phyloP scores from a whole-genome alignment of 2,888 invertebrate genomes.

The Amorpha juglandis region DNA sequence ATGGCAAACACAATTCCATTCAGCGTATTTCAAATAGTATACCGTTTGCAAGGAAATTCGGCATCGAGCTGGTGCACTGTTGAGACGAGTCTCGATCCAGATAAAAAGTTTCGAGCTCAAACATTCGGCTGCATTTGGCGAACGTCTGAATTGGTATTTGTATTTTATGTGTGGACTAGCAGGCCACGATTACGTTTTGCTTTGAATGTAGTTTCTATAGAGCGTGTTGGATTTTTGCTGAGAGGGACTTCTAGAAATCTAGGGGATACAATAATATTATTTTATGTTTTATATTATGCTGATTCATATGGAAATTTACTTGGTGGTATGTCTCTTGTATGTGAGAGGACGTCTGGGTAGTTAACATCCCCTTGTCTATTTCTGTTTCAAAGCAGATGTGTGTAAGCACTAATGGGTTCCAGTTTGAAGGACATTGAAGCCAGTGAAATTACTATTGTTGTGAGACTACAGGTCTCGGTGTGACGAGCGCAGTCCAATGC shows the following conservation, averaged over 20 bases:
- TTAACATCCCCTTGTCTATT: too few species aligned
- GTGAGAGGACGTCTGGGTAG: too few species aligned
- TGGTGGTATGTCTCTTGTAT: too few species aligned
- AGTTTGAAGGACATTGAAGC: too few species aligned
- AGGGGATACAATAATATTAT: too few species aligned
- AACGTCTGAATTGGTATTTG: constrained; percentile 16
- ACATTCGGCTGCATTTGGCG: constrained; percentile 17
- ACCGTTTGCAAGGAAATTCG: constrained; percentile 31
- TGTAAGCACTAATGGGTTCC: too few species aligned
- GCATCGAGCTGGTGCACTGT: constrained; percentile 29
- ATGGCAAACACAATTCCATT: neutral
- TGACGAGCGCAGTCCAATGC: too few species aligned
- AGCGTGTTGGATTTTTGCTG: neutral
- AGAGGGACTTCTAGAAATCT: neutral
- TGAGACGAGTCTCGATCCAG: constrained; percentile 30
- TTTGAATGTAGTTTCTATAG: neutral
- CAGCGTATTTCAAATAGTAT: constrained; percentile 3
- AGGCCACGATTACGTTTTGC: constrained; percentile 3
- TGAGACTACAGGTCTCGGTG: too few species aligned
- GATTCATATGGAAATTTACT: too few species aligned
- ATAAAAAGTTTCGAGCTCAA: constrained; percentile 40
- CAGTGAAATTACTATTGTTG: too few species aligned
- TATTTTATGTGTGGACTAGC: neutral
- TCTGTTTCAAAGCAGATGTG: too few species aligned
- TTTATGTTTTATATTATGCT: too few species aligned